Evolutionary conservation across 2,113 vertebrate species (phyloP), one percentile per base, ranked within the genome.

Genomic region (Tragelaphus imberbis): DNA sequence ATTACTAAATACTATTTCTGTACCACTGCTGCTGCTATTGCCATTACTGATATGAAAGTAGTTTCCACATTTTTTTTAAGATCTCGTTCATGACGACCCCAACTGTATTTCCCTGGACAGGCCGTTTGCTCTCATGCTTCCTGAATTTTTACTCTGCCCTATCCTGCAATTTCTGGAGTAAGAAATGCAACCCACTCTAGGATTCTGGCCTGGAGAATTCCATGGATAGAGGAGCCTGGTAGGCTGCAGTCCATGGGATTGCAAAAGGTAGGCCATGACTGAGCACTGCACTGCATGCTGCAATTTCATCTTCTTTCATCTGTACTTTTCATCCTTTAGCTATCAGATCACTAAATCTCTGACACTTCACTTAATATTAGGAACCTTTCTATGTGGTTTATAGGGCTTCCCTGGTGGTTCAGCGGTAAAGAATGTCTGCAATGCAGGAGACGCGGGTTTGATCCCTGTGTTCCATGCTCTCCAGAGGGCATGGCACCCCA

Each of bases 361-460:
- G 79, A 53, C 4, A 51, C 6, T n/a, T 47, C 23, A 71, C 23
- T 75, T 80, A 53, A 84, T 68, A 84, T 49, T 49, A 56, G 40
- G 3, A 33, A 6, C 77, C 10, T 36, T 85, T 85, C 12, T 33
- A 3, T 19, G 17, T 71, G 65, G 8, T 36, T 71, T 71, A 36
- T 21, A 21, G 33, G n/a, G n/a, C n/a, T 71, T 11, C 8, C 15
- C 65, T 68, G 65, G n/a, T 36, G n/a, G n/a, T 9, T 36, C n/a
- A 71, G 65, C 2, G 2, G n/a, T 21, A 71, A 71, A 71, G 8
- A 36, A 71, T 36, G 33, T 68, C 63, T 71, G 17, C 9, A 71
- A 2, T 21, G 9, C 33, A 36, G 17, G 17, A 71, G 17, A 71
- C 0, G 2, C 0, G 4, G 9, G 65, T 11, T 71, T 71, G n/a